Evolutionary conservation across 2,113 vertebrate species (phyloP).

Genomic region (Barnardius zonarius): DNA sequence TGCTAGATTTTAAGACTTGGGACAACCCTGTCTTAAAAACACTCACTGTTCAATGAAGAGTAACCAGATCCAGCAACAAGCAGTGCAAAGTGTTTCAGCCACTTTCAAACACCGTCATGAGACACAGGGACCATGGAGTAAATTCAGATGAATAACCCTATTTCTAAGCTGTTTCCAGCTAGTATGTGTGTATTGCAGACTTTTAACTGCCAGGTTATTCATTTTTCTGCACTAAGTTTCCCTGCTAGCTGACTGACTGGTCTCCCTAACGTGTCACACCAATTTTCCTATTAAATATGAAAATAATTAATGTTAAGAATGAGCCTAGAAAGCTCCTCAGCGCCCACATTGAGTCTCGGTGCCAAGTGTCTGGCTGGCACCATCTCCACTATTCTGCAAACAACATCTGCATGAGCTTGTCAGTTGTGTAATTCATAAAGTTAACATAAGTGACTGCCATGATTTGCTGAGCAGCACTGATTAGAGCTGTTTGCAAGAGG

Average conservation of each 20-base stretch:
- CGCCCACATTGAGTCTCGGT: neutral
- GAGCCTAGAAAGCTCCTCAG: conserved; percentile 38
- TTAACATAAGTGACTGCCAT: neutral
- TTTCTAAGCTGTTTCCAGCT: conserved; percentile 39
- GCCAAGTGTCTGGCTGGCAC: conserved; percentile 55
- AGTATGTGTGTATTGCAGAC: conserved; percentile 22
- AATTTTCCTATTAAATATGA: conserved; percentile 45
- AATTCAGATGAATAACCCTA: conserved; percentile 11
- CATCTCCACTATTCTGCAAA: neutral
- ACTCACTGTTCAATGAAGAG: neutral
- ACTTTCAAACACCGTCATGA: neutral
- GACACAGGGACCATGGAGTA: neutral
- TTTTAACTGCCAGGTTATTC: conserved; percentile 16
- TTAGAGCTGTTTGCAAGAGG: neutral
- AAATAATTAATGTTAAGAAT: conserved; percentile 33
- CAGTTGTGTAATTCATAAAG: neutral
- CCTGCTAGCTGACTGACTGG: conserved; percentile 20
- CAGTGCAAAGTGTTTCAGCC: neutral
- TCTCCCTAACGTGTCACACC: neutral
- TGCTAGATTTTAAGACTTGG: neutral
- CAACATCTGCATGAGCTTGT: neutral
- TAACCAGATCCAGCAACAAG: neutral
- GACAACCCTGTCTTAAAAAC: neutral
- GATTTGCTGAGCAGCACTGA: neutral
- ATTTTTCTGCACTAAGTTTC: conserved; percentile 45